Base-by-base conservation (phyloP, 2,113 vertebrate species). In the Willisornis vidua region DNA sequence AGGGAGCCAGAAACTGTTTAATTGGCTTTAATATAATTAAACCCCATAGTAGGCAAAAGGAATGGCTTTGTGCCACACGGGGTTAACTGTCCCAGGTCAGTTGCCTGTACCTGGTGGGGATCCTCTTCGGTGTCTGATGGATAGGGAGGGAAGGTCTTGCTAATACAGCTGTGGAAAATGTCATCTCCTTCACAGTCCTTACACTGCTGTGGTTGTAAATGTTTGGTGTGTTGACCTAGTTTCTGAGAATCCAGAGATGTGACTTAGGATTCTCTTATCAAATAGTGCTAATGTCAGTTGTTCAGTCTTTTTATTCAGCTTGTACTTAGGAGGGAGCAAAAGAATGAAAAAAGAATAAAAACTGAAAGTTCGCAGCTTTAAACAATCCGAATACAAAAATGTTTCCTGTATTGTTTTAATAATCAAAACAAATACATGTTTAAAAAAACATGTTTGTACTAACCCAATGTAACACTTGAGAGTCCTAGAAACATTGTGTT, bases 201-300 rank as follows among this genome's bases (percentile, higher is more conserved):
- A 19, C 15, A 1, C 28, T 73, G 68, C 65, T 71, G 26, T 87
- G 55, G 28, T 37, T 22, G 70, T 49, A 58, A 84, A 58, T 89
- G 55, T 90, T 84, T 58, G 63, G 61, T 52, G 26, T 43, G 52
- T 39, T 95, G 91, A 89, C 89, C 84, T 89, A 87, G 33, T 94
- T 96, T 93, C 65, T 75, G 73, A 91, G 93, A 67, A 93, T 54
- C 4, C 25, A 46, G 77, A 54, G 61, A 51, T 81, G 55, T 39
- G 61, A 77, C 12, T 84, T 59, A n/a, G 45, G 24, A 61, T 79
- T 82, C 49, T 75, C 65, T 48, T 10, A 48, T 82, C 45, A 76
- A 73, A 23, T 18, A 37, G 57, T 58, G 46, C 22, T 39, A 3
- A 20, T 6, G 7, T 70, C 67, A 66, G 54, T 85, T 90, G 16